phyloP scores from a whole-genome alignment of 2,797 vertebrate genomes.

The Mormyrus proboscirostris region DNA sequence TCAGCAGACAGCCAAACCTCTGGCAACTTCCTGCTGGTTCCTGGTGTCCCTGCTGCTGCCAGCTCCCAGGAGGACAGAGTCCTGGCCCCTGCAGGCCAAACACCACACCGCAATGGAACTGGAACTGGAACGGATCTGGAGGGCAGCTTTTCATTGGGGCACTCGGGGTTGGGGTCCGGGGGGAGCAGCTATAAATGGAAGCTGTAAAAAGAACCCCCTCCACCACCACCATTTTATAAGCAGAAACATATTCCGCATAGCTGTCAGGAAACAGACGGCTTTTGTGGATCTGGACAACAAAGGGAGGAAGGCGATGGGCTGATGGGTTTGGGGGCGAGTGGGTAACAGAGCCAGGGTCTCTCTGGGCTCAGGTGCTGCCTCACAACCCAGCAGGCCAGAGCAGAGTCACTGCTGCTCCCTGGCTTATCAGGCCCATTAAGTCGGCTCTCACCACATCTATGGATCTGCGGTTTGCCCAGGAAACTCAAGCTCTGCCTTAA shows the following conservation, averaged over 20 bases:
- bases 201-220: neutral
- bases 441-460: neutral
- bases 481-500: neutral
- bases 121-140: neutral
- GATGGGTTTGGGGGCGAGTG: neutral
- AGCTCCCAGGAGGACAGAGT: neutral
- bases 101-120: neutral
- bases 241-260: slow-evolving; percentile 6
- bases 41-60: neutral
- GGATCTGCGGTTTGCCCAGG: neutral
- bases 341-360: neutral
- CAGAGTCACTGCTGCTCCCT: neutral
- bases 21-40: neutral
- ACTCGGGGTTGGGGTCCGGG: neutral
- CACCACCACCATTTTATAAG: slow-evolving; percentile 8
- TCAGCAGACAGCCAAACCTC: neutral
- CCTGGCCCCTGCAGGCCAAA: neutral
- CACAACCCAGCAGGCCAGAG: neutral
- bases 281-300: slow-evolving; percentile 1
- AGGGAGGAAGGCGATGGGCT: slow-evolving; percentile 14
- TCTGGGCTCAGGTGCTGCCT: neutral
- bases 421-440: neutral
- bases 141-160: neutral
- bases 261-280: slow-evolving; percentile 22
- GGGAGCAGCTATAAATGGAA: slow-evolving; percentile 47